Percentiles rank a stretch among this genome's conserved stretches.
Conservation (phyloP, 2,113 vertebrate genomes). For the Fregetta grallaria region DNA sequence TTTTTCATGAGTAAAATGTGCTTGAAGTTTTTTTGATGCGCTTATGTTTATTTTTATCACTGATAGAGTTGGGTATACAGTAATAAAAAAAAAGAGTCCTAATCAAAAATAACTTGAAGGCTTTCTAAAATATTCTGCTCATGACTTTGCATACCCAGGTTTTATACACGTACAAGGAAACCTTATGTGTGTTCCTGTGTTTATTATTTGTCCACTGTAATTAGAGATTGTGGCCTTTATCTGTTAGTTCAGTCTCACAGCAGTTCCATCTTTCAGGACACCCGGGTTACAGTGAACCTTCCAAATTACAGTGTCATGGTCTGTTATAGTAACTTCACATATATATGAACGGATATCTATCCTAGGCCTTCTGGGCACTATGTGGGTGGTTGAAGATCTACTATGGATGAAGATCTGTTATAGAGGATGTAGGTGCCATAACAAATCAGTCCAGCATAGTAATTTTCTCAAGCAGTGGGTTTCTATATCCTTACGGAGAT, state of each 20-base stretch:
- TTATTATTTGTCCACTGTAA: neutral
- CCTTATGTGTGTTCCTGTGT: neutral
- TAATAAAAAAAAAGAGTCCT: neutral
- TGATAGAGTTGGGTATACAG: neutral
- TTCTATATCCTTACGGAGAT: neutral
- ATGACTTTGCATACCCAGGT: neutral
- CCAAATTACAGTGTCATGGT: neutral
- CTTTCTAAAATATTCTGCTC: neutral
- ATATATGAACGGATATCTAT: neutral
- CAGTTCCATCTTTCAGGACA: neutral
- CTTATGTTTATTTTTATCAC: neutral
- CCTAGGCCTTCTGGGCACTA: neutral
- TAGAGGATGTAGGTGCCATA: neutral
- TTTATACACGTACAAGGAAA: neutral
- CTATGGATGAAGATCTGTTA: neutral
- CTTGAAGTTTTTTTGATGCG: neutral
- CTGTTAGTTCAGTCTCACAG: neutral
- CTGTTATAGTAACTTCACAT: neutral
- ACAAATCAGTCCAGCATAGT: neutral
- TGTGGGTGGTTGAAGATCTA: too few relatives aligned
- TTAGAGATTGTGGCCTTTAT: neutral
- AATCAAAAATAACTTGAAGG: neutral
- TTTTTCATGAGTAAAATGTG: neutral
- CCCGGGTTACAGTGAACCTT: neutral
- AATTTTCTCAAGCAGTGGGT: neutral